These are phyloP conservation scores for Molorchus minor DNA, from an alignment of 2,888 invertebrate species.

Conservation along the genomic window DNA sequence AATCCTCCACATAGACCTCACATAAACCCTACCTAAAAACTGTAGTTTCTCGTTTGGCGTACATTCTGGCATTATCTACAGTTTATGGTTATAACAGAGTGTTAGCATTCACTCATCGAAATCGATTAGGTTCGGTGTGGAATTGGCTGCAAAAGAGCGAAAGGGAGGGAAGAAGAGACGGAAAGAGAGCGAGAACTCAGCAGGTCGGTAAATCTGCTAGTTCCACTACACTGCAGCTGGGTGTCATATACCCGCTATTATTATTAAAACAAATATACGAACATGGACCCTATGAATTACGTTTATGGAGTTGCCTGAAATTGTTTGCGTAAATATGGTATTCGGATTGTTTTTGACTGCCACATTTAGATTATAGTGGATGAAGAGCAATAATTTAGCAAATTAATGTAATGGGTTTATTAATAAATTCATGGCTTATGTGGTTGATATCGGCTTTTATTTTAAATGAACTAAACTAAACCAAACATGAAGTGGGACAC, in stretches of 20 bases:
- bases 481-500: too few species aligned
- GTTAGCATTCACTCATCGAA: conserved; percentile 47
- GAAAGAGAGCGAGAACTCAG: conserved; percentile 28
- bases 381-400: too few species aligned
- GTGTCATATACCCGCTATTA: conserved; percentile 40
- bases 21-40: neutral
- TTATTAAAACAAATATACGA: conserved; percentile 42
- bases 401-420: too few species aligned
- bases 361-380: too few species aligned
- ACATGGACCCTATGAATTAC: conserved; percentile 14
- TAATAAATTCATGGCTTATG: too few species aligned
- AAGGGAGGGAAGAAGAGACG: conserved; percentile 11
- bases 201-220: conserved; percentile 40
- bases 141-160: conserved; percentile 32
- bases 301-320: conserved; percentile 2
- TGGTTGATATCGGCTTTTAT: too few species aligned
- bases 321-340: neutral
- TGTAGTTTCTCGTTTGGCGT: conserved; percentile 33
- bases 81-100: conserved; percentile 44
- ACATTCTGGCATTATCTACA: conserved; percentile 33
- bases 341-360: neutral
- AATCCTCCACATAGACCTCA: too few species aligned
- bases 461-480: too few species aligned
- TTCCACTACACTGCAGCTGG: conserved; percentile 39
- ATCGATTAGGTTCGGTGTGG: conserved; percentile 41